Conservation (phyloP, 1,140 invertebrate species). For the Polyergus mexicanus region DNA sequence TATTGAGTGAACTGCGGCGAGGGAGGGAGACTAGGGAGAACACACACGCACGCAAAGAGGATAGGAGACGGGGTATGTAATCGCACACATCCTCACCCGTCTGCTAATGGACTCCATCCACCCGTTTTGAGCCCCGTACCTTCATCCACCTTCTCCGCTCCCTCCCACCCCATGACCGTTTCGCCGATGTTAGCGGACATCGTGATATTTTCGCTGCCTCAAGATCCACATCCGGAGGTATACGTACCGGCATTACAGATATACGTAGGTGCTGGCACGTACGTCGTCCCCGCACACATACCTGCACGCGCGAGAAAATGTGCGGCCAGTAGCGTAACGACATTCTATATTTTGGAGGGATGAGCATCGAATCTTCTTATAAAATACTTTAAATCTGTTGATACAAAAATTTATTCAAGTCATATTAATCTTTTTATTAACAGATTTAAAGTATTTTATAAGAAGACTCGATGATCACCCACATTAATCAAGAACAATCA, state of each 20-base stretch:
- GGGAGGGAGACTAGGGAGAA: slow-evolving; percentile 4
- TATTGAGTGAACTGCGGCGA: slow-evolving; percentile 82
- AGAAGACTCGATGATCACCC: background rate
- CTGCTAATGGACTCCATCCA: slow-evolving; percentile 82
- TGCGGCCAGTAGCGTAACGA: slow-evolving; percentile 66
- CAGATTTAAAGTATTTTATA: background rate
- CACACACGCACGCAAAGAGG: background rate
- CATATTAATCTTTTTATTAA: background rate
- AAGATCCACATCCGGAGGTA: slow-evolving; percentile 74
- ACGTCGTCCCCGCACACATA: slow-evolving; percentile 57
- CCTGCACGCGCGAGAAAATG: slow-evolving; percentile 65
- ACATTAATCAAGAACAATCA: no score
- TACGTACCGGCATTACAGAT: slow-evolving; percentile 72
- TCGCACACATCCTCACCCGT: slow-evolving; percentile 81
- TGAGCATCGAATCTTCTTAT: background rate
- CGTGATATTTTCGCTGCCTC: slow-evolving; percentile 81
- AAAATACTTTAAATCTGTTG: background rate
- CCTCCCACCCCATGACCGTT: slow-evolving; percentile 64
- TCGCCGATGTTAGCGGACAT: slow-evolving; percentile 70
- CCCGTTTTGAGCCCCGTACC: slow-evolving; percentile 69
- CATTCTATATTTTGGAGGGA: background rate
- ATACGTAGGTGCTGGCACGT: slow-evolving; percentile 74
- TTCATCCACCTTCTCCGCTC: slow-evolving; percentile 60
- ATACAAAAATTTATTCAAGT: background rate
- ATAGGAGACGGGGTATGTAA: slow-evolving; percentile 72